These are phyloP conservation scores for Anorthoa munda DNA, from an alignment of 2,888 invertebrate species.

Conservation along the genomic window DNA sequence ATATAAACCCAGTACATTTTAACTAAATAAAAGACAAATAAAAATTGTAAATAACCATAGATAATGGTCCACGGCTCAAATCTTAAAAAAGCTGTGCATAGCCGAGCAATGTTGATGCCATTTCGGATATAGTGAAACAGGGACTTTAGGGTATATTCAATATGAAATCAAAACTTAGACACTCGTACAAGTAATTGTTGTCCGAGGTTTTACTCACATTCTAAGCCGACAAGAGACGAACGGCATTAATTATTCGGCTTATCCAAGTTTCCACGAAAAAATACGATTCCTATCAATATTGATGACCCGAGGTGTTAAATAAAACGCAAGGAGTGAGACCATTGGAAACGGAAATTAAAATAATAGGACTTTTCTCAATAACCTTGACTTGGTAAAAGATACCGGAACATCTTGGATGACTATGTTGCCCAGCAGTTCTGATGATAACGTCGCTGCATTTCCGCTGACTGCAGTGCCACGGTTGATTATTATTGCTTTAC, in stretches of 20 bases:
- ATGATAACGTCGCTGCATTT: conserved; percentile 74
- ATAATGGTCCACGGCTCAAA: too few species aligned
- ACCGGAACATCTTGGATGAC: conserved; percentile 48
- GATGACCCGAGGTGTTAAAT: background rate
- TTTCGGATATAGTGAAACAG: background rate
- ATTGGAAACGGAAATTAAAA: background rate
- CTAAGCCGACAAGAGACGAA: too few species aligned
- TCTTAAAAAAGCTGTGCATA: too few species aligned
- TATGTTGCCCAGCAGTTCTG: conserved; percentile 69
- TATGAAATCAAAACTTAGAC: too few species aligned
- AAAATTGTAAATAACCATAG: too few species aligned
- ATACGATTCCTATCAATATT: background rate
- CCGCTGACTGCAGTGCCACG: conserved; percentile 71
- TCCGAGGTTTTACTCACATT: too few species aligned
- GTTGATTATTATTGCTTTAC: conserved; percentile 25
- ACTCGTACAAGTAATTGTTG: too few species aligned
- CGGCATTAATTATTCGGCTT: too few species aligned
- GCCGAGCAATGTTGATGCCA: too few species aligned
- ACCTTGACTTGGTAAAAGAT: background rate
- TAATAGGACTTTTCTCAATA: background rate
- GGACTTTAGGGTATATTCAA: background rate
- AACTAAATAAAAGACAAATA: too few species aligned
- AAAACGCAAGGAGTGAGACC: background rate
- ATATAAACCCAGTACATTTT: background rate
- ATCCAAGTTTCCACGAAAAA: too few species aligned